A percentile compares a stretch with the other conserved stretches of the same genome.
Evolutionary conservation across 2,888 invertebrate genomes (phyloP).

Genomic region (Pasiphila rectangulata): DNA sequence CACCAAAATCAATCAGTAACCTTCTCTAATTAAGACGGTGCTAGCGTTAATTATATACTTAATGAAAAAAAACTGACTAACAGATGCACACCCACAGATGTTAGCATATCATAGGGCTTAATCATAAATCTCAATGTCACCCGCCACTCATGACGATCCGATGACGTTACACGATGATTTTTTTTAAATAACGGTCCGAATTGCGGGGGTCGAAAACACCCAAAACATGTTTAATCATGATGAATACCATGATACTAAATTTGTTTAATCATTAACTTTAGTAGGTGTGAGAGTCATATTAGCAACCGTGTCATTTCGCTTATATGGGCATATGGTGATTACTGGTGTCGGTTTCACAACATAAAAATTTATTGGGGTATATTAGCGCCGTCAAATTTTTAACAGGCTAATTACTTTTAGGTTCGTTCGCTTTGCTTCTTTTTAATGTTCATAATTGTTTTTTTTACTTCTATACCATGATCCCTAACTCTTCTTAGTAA

Average conservation of each 20-base stretch:
- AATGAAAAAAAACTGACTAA: too few species aligned
- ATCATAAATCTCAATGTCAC: not conserved
- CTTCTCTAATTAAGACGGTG: too few species aligned
- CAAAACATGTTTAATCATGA: not conserved
- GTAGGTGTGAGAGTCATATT: slow-evolving; percentile 25
- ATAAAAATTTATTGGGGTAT: slow-evolving; percentile 9
- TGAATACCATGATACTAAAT: too few species aligned
- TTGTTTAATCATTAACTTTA: slow-evolving; percentile 19
- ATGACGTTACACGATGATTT: slow-evolving; percentile 3
- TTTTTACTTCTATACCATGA: too few species aligned
- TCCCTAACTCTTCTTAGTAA: too few species aligned
- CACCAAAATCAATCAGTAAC: too few species aligned
- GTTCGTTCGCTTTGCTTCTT: not conserved
- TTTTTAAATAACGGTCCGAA: slow-evolving; percentile 13
- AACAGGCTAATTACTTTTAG: not conserved
- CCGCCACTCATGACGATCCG: not conserved
- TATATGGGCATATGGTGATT: slow-evolving; percentile 13
- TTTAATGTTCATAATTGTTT: too few species aligned
- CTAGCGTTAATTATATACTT: too few species aligned
- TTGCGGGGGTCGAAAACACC: slow-evolving; percentile 24
- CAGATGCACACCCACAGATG: too few species aligned
- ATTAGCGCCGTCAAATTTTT: not conserved
- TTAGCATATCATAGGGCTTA: not conserved
- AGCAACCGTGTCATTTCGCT: slow-evolving; percentile 24
- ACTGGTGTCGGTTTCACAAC: slow-evolving; percentile 20